Conservation (phyloP, 2,888 invertebrate species). For the Lycaena phlaeas region DNA sequence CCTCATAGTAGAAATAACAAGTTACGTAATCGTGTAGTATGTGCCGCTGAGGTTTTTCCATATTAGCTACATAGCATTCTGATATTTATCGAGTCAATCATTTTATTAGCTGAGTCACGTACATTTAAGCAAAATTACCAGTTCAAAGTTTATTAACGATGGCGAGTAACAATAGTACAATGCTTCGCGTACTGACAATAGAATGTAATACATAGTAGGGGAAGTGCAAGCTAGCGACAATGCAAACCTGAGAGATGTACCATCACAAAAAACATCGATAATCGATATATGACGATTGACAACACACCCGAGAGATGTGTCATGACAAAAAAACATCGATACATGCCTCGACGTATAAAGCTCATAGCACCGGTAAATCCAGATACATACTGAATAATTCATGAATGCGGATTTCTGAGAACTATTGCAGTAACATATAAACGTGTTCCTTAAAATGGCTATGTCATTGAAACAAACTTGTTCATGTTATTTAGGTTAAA, state of each 20-base stretch:
- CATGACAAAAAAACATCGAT: slow-evolving; percentile 47
- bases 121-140: too few species aligned
- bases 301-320: too few species aligned
- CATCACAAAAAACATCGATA: slow-evolving; percentile 55
- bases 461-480: slow-evolving; percentile 25
- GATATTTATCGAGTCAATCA: background rate
- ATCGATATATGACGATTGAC: slow-evolving; percentile 36
- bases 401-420: slow-evolving; percentile 32
- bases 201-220: slow-evolving; percentile 59
- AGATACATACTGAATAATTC: slow-evolving; percentile 51
- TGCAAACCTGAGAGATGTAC: slow-evolving; percentile 50
- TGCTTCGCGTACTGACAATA: slow-evolving; percentile 58
- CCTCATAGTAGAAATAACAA: slow-evolving; percentile 2
- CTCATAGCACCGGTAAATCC: slow-evolving; percentile 33
- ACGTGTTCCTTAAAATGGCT: slow-evolving; percentile 20
- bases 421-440: slow-evolving; percentile 22
- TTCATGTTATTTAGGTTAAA: slow-evolving; percentile 22
- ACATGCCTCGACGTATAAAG: slow-evolving; percentile 22
- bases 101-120: too few species aligned
- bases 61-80: background rate
- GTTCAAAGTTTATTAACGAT: too few species aligned
- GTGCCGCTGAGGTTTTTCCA: background rate
- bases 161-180: slow-evolving; percentile 49
- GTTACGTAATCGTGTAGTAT: slow-evolving; percentile 2
- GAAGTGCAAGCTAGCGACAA: slow-evolving; percentile 42